Percentiles rank a stretch among this genome's conserved stretches.
Conservation (phyloP, 2,113 vertebrate species). For the Dryoscopus gambensis region DNA sequence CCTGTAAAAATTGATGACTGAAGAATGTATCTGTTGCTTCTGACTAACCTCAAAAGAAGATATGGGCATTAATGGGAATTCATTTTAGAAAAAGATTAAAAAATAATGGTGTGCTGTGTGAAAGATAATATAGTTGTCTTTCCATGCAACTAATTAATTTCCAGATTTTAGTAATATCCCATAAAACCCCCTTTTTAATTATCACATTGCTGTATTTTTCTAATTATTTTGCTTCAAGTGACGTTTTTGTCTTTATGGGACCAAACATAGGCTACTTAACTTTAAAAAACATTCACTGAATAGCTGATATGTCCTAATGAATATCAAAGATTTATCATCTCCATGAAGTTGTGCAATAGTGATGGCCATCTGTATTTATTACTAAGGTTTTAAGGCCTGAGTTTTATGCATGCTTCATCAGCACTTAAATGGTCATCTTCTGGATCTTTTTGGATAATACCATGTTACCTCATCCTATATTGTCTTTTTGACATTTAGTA, state of each 20-base stretch:
- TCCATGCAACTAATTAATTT: not conserved
- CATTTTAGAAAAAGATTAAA: not conserved
- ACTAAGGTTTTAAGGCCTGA: not conserved
- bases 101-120: not conserved
- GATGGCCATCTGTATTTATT: not conserved
- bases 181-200: not conserved
- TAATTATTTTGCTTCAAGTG: not conserved
- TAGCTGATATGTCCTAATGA: not conserved
- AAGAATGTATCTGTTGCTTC: not conserved
- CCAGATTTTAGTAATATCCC: not conserved
- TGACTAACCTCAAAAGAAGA: not conserved
- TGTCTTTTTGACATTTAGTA: not conserved
- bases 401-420: not conserved
- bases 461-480: not conserved
- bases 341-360: fast-evolving
- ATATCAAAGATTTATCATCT: not conserved
- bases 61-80: not conserved
- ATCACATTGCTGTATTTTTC: not conserved
- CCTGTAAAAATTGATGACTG: not conserved
- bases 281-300: not conserved
- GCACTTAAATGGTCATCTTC: not conserved
- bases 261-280: not conserved
- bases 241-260: not conserved
- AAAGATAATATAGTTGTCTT: not conserved
- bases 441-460: not conserved